These are phyloP conservation scores for Lepidothrix coronata DNA, from an alignment of 2,113 vertebrate species.

Conservation along the genomic window DNA sequence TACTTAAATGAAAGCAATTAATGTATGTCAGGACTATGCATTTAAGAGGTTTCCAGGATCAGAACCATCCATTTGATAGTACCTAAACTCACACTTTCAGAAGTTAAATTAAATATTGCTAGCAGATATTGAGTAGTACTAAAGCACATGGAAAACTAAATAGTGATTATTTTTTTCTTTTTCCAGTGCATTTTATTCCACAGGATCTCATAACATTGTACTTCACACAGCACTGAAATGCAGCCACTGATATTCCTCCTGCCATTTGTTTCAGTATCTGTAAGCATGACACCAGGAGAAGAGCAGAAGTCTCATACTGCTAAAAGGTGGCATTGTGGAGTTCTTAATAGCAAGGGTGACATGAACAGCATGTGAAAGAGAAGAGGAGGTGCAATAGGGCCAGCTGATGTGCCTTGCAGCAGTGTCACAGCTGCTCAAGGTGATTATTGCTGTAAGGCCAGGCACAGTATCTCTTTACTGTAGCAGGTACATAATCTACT, in stretches of 20 bases:
- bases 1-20: constrained; percentile 69
- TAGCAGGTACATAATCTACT: not conserved
- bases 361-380: not conserved
- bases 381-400: not conserved
- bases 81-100: constrained; percentile 66
- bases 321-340: not conserved
- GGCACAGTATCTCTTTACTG: not conserved
- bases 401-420: not conserved
- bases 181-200: not conserved
- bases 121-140: not conserved
- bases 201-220: not conserved
- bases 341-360: not conserved
- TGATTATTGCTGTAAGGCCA: not conserved
- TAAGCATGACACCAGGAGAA: accelerated
- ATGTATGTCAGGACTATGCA: constrained; percentile 46
- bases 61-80: constrained; percentile 23
- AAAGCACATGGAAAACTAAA: not conserved
- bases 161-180: not conserved
- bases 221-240: not conserved
- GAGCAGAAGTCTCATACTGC: not conserved
- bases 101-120: constrained; percentile 13
- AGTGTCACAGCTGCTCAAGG: not conserved
- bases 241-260: not conserved
- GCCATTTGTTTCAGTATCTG: not conserved
- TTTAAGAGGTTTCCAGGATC: constrained; percentile 68